These are phyloP conservation scores for Eubucco bourcierii DNA, from an alignment of 2,113 vertebrate genomes.

Conservation along the genomic window DNA sequence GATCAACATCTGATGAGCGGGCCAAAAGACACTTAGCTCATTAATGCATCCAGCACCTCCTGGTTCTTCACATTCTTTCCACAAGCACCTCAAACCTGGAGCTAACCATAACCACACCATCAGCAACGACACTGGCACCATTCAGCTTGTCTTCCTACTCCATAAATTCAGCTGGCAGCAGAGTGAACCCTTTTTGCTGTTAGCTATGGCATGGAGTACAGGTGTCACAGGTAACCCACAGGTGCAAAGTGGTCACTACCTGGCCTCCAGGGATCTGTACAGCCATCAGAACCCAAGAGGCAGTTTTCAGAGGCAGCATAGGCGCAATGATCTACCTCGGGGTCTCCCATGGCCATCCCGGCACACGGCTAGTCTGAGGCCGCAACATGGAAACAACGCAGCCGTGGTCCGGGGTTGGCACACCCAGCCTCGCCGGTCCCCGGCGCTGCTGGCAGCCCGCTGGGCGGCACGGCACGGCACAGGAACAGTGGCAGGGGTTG, in stretches of 20 bases:
- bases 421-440: not conserved
- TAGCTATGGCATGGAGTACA: accelerated
- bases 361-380: not conserved
- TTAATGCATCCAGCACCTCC: not conserved
- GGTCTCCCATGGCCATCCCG: not conserved
- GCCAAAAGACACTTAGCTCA: not conserved
- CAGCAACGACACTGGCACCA: not conserved
- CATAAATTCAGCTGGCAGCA: not conserved
- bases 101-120: not conserved
- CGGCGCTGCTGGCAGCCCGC: no score
- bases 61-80: not conserved
- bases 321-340: accelerated
- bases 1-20: not conserved
- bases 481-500: not conserved
- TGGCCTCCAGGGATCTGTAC: not conserved
- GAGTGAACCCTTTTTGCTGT: not conserved
- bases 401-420: accelerated
- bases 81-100: not conserved
- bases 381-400: not conserved
- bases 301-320: not conserved
- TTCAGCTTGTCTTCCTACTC: not conserved
- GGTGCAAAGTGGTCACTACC: not conserved
- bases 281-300: accelerated
- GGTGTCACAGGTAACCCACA: not conserved
- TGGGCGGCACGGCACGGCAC: not conserved